Base-by-base conservation (phyloP, 1,140 invertebrate genomes). In the Leguminivora glycinivorella region DNA sequence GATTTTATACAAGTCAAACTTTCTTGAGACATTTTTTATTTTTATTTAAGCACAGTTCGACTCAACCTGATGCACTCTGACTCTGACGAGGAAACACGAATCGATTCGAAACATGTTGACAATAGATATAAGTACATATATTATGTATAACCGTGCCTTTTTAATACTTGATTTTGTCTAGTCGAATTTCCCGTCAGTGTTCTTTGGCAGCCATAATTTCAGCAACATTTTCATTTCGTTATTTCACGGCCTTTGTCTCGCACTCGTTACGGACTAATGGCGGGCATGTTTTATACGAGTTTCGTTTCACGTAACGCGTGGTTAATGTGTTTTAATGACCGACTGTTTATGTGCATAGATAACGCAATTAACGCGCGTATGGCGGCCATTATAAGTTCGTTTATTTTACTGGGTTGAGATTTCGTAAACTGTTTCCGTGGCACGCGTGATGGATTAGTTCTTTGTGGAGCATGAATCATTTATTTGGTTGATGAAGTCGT, bases 321-420 rank as follows among this genome's bases (percentile, higher is more conserved):
- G 70, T 76, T 76, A 77, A 81, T 75, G 73, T 70, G 63, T 38
- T 72, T 77, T 81, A 81, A 77, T 75, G 77, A 71, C 70, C 71
- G 71, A 70, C 47, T 79, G 71, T 75, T 78, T 80, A 75, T 58
- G 68, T 71, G 25, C 72, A 69, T 68, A 71, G 69, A 67, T 76
- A 75, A 63, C 29, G 58, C 26, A 63, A 63, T 63, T 63, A 63
- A 31, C 26, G 58, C 56, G 19, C 17, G 58, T 34, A 29, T 22
- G 58, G 58, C 58, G 25, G 58, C 26, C 58, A 63, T 63, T 63
- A 63, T 29, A 63, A 63, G 14, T 63, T 63, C 58, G 58, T 63
- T 63, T 63, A 29, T 63, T 63, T 63, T 63, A 17, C 58, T 31
- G 26, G 10, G 25, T 29, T 3, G 26, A n/a, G 58, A 63, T 63